Base-by-base conservation (phyloP, 2,113 vertebrate species). In the Agapornis roseicollis region DNA sequence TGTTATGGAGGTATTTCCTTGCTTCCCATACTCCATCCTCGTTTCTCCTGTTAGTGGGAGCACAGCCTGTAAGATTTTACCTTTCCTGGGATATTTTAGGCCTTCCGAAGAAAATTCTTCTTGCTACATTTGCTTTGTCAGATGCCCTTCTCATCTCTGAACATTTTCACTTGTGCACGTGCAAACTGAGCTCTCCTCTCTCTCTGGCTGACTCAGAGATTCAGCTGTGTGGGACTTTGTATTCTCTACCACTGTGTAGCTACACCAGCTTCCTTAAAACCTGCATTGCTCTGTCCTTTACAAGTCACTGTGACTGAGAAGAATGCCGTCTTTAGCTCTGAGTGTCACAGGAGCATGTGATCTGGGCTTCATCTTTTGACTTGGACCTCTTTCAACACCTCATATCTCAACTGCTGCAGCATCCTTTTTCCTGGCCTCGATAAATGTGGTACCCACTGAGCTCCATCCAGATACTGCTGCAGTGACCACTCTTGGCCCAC, bases 401-500 rank as follows among this genome's bases (percentile, higher is more conserved):
- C 4, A 0, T 49, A 29, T 68, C 60, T 80, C 80, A 37, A 1
- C 33, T 41, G 41, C 68, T 35, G 25, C 37, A 46, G 31, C 68
- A 61, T 64, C 35, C 41, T 72, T 37, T 68, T 50, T 56, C 49
- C 41, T 74, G 53, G 20, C 17, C 49, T 64, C 47, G 17, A 33
- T 42, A n/a, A 52, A 33, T 9, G 10, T 52, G 14, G 37, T 55
- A 19, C 24, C 33, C 25, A 8, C 44, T 68, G 35, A 56, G 20
- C n/a, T 28, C 56, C 49, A 28, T 44, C 25, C 22, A 39, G 60
- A 9, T 29, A 19, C 56, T 39, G 9, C 33, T 46, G 13, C 33
- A 39, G 2, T 4, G 1, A 24, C 64, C 2, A 0, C 24, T 58
- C 15, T 70, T 1, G 0, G 55, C 19, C 17, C 1, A 2, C 64